phyloP scores from a whole-genome alignment of 2,797 vertebrate genomes.

The Rhincodon typus region DNA sequence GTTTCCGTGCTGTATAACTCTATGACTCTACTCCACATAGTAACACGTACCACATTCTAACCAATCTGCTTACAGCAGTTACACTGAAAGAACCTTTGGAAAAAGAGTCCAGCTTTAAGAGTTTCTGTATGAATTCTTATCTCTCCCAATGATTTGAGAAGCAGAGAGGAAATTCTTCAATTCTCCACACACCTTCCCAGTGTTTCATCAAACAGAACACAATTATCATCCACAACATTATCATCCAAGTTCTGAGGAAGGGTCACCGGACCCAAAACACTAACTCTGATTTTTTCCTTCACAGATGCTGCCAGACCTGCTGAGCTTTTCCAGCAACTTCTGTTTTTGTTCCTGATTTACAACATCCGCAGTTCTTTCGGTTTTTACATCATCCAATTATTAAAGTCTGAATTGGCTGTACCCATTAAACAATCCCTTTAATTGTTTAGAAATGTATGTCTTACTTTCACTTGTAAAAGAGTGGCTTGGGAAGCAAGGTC shows the following conservation, averaged over 20 bases:
- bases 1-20: no score
- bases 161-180: neutral
- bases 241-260: no score
- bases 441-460: neutral
- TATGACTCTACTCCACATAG: no score
- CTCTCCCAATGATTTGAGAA: neutral
- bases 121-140: neutral
- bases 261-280: no score
- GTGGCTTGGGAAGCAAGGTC: neutral
- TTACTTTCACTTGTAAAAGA: neutral
- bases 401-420: neutral
- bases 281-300: no score
- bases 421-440: neutral
- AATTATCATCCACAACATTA: neutral
- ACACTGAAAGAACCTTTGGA: neutral
- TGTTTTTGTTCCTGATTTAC: no score
- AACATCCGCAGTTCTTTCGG: no score
- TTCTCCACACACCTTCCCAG: neutral
- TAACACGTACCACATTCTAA: neutral
- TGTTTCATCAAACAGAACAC: neutral
- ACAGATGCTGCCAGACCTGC: no score
- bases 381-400: no score
- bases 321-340: no score
- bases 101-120: neutral
- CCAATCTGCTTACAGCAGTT: neutral